Evolutionary conservation across 2,113 vertebrate genomes (phyloP), one percentile per base, ranked within the genome.

Genomic region (Corythornis vintsioides): DNA sequence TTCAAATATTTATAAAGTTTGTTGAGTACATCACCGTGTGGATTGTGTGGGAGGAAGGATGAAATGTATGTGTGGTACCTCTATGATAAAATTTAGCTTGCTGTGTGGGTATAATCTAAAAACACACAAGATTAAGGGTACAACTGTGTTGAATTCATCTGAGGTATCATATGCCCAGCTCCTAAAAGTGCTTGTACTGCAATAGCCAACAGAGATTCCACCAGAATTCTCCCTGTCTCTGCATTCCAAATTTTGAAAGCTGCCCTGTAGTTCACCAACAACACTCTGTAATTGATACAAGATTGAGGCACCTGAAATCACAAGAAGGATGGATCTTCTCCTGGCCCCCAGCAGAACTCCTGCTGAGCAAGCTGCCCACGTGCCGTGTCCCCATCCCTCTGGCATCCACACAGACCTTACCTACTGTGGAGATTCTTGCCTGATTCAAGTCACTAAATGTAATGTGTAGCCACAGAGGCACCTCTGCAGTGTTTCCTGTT

Each of bases 1-100:
- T 95, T 96, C 96, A 94, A 93, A 72, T 95, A 92, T 95, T 93
- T 96, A 93, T 90, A 87, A 95, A 85, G 64, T 81, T 90, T 61
- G 50, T 79, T 76, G 90, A 93, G 75, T 88, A 78, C 77, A 38
- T 93, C 80, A 83, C 73, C 72, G 66, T 92, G 88, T 76, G 84
- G 91, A 85, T 90, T 84, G 38, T 88, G 95, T 93, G 89, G 92
- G 95, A 89, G 86, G 94, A 96, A 92, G 64, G 79, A 94, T 94
- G 88, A 89, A 89, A 87, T 84, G 77, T 63, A 93, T 94, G 91
- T 89, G 78, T 92, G 95, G 86, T 83, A 94, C 93, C 88, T 95
- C 67, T 65, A 2, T 33, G 89, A 87, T 63, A 89, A 92, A 86
- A 91, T 93, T 94, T 82, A 89, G 84, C 84, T 94, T 20, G 1